Percentiles rank a stretch among this genome's conserved stretches.
These are phyloP conservation scores for Gambusia affinis DNA, from an alignment of 2,113 vertebrate species.

Conservation along the genomic window DNA sequence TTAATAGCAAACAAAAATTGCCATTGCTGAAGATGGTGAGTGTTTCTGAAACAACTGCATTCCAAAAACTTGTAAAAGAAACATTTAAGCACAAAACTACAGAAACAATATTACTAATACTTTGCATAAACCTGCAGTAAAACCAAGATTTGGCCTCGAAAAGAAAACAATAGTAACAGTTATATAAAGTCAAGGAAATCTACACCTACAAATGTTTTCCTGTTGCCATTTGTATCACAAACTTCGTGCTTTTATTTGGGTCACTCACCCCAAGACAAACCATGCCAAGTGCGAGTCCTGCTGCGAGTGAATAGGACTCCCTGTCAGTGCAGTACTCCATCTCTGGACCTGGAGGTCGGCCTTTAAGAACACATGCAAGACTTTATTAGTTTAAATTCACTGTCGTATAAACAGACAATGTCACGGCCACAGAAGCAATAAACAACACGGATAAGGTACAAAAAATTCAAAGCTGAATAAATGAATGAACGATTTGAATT, in stretches of 20 bases:
- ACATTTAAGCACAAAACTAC: too few species aligned
- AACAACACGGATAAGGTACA: background rate
- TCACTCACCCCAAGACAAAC: constrained; percentile 95
- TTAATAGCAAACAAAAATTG: too few species aligned
- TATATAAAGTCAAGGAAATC: background rate
- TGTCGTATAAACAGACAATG: background rate
- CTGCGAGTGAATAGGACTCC: constrained; percentile 95
- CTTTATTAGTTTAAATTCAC: background rate
- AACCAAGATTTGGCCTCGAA: background rate
- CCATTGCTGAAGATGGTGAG: too few species aligned
- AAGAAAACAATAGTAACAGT: background rate
- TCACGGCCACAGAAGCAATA: background rate
- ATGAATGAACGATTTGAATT: too few species aligned
- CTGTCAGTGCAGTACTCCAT: constrained; percentile 98
- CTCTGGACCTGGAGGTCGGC: constrained; percentile 94
- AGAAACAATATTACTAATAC: too few species aligned
- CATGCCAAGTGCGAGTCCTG: constrained; percentile 96
- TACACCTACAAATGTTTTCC: background rate
- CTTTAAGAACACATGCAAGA: constrained; percentile 50
- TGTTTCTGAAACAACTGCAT: too few species aligned
- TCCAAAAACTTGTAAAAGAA: too few species aligned
- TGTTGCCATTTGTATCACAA: background rate
- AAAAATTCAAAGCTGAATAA: too few species aligned
- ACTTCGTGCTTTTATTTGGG: background rate
- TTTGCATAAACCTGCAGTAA: too few species aligned